phyloP scores from a whole-genome alignment of 2,113 vertebrate species.

The Chascanopsetta lugubris region DNA sequence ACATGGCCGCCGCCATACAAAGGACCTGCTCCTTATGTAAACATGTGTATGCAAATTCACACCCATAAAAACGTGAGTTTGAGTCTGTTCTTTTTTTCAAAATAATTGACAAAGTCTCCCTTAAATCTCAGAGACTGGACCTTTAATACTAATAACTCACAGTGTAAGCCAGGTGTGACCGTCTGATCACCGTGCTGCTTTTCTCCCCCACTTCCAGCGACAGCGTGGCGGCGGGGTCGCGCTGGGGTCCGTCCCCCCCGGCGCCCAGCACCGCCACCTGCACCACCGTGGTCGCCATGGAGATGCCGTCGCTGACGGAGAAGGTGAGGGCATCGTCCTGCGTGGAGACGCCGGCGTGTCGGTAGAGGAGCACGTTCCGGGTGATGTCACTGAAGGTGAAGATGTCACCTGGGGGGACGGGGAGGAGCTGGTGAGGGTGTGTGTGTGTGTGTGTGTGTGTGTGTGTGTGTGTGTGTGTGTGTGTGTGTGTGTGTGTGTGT shows the following conservation, averaged over 20 bases:
- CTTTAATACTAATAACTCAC: too few relatives aligned
- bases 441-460: not conserved
- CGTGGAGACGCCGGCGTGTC: conserved; percentile 82
- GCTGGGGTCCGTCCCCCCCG: conserved; percentile 74
- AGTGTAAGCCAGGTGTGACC: conserved; percentile 86
- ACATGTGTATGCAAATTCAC: too few relatives aligned
- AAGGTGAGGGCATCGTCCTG: conserved; percentile 88
- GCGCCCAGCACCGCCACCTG: conserved; percentile 82
- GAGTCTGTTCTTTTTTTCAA: not conserved
- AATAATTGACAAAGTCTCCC: too few relatives aligned
- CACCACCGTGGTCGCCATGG: conserved; percentile 80
- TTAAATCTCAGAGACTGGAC: too few relatives aligned
- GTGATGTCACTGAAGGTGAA: conserved; percentile 91
- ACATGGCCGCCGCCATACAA: too few relatives aligned
- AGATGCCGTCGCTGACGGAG: conserved; percentile 88
- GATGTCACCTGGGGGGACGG: conserved; percentile 82
- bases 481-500: too few relatives aligned
- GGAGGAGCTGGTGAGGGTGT: not conserved
- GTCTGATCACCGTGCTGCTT: conserved; percentile 84
- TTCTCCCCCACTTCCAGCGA: conserved; percentile 84
- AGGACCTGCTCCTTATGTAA: too few relatives aligned
- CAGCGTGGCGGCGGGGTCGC: conserved; percentile 81
- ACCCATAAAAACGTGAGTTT: too few relatives aligned
- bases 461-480: too few relatives aligned
- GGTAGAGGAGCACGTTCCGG: conserved; percentile 84